phyloP scores from a whole-genome alignment of 1,140 invertebrate genomes.

The Euglossa dilemma region DNA sequence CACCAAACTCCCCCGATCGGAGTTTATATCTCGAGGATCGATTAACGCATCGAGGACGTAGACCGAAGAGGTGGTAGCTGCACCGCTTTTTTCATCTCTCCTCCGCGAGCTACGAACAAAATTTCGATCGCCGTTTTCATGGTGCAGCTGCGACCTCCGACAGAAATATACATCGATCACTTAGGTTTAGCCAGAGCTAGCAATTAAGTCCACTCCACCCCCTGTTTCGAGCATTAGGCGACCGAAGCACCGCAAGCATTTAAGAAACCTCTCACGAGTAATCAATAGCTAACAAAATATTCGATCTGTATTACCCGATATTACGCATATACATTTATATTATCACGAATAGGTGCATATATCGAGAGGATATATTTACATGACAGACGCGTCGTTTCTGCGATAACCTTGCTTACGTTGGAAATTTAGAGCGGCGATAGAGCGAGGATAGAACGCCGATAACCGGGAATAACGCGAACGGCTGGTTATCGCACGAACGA shows the following conservation, averaged over 20 bases:
- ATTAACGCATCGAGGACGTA: slow-evolving; percentile 54
- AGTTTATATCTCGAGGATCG: slow-evolving; percentile 9
- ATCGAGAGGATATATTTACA: slow-evolving; percentile 14
- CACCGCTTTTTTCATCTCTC: no score
- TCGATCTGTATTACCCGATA: slow-evolving; percentile 49
- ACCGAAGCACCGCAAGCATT: slow-evolving; percentile 76
- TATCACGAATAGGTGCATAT: neutral
- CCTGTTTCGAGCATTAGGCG: slow-evolving; percentile 73
- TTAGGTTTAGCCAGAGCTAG: slow-evolving; percentile 73
- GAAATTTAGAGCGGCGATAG: no score
- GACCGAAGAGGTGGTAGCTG: slow-evolving; percentile 62
- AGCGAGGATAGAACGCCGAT: neutral
- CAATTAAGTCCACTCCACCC: slow-evolving; percentile 65
- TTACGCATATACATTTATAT: slow-evolving; percentile 53
- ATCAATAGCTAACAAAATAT: slow-evolving; percentile 65
- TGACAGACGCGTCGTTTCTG: slow-evolving; percentile 33
- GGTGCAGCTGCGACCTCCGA: slow-evolving; percentile 66
- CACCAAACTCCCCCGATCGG: neutral
- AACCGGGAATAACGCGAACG: no score
- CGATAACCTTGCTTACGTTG: slow-evolving; percentile 9
- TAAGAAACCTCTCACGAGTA: slow-evolving; percentile 74
- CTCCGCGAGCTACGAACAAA: no score
- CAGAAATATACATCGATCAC: slow-evolving; percentile 66
- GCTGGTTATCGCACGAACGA: slow-evolving; percentile 34
- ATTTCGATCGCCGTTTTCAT: no score